Percentiles rank a stretch among this genome's conserved stretches.
Conservation (phyloP, 2,797 vertebrate genomes). For the Periophthalmus magnuspinnatus region DNA sequence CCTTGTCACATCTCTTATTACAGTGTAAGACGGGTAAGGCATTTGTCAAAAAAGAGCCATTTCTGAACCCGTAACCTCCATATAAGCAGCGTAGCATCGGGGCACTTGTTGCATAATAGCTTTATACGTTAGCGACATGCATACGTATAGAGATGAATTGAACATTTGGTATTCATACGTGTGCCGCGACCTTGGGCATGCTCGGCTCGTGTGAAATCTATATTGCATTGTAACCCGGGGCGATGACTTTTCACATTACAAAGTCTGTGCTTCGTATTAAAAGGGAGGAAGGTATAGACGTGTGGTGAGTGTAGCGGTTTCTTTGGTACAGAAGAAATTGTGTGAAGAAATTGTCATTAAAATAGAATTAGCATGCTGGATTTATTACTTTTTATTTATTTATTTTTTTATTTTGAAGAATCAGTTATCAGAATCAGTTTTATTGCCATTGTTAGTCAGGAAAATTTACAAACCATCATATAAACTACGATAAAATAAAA, state of each 20-base stretch:
- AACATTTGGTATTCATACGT: conserved; percentile 44
- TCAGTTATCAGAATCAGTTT: too few species aligned
- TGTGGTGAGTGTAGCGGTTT: background rate
- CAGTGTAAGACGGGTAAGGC: conserved; percentile 3
- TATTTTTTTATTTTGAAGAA: too few species aligned
- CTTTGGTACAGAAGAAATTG: background rate
- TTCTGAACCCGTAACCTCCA: conserved; percentile 44
- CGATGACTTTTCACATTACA: conserved; percentile 17
- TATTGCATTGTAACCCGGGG: conserved; percentile 10
- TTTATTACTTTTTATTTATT: too few species aligned
- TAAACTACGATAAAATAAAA: too few species aligned
- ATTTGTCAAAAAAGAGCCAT: conserved; percentile 26
- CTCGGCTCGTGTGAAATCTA: conserved; percentile 13
- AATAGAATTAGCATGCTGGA: too few species aligned
- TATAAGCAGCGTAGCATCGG: background rate
- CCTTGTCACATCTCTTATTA: conserved; percentile 13
- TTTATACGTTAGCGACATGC: conserved; percentile 26
- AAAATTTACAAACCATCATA: too few species aligned
- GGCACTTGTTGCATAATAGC: conserved; percentile 18
- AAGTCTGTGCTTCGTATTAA: background rate
- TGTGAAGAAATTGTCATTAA: background rate
- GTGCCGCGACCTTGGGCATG: conserved; percentile 38
- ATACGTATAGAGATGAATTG: conserved; percentile 17
- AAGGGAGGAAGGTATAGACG: background rate
- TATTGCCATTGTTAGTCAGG: too few species aligned